Base-by-base conservation (phyloP, 1,140 invertebrate genomes). In the Diabrotica undecimpunctata region DNA sequence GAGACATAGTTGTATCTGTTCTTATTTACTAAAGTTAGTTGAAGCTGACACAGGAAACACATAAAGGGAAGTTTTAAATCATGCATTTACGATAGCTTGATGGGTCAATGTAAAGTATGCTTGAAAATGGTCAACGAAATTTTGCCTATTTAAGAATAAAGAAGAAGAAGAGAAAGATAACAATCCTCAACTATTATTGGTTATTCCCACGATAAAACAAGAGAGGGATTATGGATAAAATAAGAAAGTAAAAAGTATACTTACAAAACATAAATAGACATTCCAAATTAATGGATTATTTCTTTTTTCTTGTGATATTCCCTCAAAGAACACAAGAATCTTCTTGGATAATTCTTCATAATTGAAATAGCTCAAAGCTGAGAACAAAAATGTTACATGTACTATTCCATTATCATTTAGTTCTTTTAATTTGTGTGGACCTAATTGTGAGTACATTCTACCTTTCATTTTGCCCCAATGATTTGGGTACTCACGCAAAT, bases 401-500 rank as follows among this genome's bases (percentile, higher is more conserved):
- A 58, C 70, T 14, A 78, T 60, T 13, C 74, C 77, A 46, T 54
- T 66, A 9, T 73, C 69, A 13, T 65, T 64, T 46, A 76, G 65
- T 57, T 76, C 69, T 13, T 71, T 72, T 8, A 76, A 61, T 70
- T 77, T 78, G 51, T 72, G 70, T 4, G 74, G 69, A 5, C 73
- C 72, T 10, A 78, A 62, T 65, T 75, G 72, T 6, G 75, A 76
- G 66, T 74, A 78, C 65, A 78, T 77, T 25, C 77, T 59, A 6
- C 75, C 75, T 60, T 74, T 74, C 25, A 78, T 68, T 66, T 76
- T 77, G 4, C 63, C 67, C 77, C 77, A 78, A 53, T 78, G 74
- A 25, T 62, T 54, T 10, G 77, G 74, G 69, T 75, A 66, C 53
- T 70, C 66, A 52, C 8, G 62, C 39, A 78, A 67, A 58, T 78